Base-by-base conservation (phyloP, 2,797 vertebrate genomes). In the Aphelocoma californica region DNA sequence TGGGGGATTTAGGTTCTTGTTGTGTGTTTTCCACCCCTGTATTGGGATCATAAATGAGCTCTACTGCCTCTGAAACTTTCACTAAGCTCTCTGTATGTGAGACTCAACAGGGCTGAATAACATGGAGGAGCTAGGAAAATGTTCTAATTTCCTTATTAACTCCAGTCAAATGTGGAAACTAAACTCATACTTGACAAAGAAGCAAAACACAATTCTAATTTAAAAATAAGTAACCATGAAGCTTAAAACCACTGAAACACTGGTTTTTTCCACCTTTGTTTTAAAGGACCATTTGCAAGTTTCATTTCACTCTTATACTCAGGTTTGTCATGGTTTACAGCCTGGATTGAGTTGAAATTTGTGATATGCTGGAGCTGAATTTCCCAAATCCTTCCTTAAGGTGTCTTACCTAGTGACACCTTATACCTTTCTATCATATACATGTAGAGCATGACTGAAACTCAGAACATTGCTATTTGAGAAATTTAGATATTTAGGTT, bases 221-320 rank as follows among this genome's bases (percentile, higher is more conserved):
- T 77, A 60, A 80, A 79, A 88, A n/a, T 48, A 78, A 65, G 4
- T 19, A 6, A 20, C 36, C 4, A 3, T 81, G 60, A 87, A 71
- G 32, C 21, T 77, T 80, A 36, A 86, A 84, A 62, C 23, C 56
- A 79, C 24, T 0, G 4, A 81, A 94, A 84, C 4, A 15, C 6
- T 26, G 2, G 0, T 36, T 53, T 53, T 47, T 0, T 0, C 26
- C 32, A 24, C 20, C 16, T 80, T 34, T 73, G 78, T 50, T 34
- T 7, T 57, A 60, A 83, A 91, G 48, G 67, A 42, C 9, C 25
- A 53, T 81, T 93, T 88, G 7, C 42, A 86, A 67, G 11, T 67
- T 86, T 87, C 47, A 67, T 70, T 92, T 36, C 12, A 31, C 13
- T 48, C 8, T 77, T 91, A 60, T 67, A 36, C 5, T 64, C 64